Evolutionary conservation across 2,113 vertebrate genomes (phyloP), one percentile per base, ranked within the genome.

Genomic region (Pelmatolapia mariae): DNA sequence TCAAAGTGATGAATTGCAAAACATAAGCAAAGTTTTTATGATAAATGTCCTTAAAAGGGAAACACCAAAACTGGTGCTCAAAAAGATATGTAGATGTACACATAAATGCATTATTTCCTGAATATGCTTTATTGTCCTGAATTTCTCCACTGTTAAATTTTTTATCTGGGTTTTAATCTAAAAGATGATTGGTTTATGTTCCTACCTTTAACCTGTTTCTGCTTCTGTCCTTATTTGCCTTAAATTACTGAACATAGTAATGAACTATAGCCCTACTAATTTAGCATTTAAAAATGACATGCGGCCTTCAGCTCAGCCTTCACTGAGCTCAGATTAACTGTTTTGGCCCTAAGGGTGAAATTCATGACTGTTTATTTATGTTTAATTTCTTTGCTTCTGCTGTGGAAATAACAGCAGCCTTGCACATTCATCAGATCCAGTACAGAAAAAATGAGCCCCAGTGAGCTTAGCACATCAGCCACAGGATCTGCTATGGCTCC

Each of bases 351-450:
- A 47, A n/a, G 56, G 89, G 59, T 63, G 79, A 87, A 80, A 86
- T 84, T 80, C 80, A 79, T 56, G 15, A 8, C 82, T 86, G 88
- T 53, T 36, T 36, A 36, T 36, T 36, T 36, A 86, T 90, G 50
- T 89, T 91, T 73, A 85, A 87, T 89, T 81, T 79, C 38, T 89
- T 59, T 92, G 83, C 53, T 87, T 79, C 61, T 87, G 56, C 81
- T 81, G 31, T 81, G 76, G 88, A 91, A 91, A 91, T 87, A 91
- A 87, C 82, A 81, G 76, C 86, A 86, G 53, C 84, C 86, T 63
- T 45, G 57, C 85, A 63, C 90, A 91, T 92, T 90, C 82, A 87
- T 92, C 87, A 88, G 10, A 52, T 79, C 61, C 38, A 66, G 59
- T 53, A 73, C 78, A 84, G 79, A 83, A 19, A 53, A 86, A 50